phyloP scores from a whole-genome alignment of 2,797 vertebrate genomes.

The Phataginus tetradactyla region DNA sequence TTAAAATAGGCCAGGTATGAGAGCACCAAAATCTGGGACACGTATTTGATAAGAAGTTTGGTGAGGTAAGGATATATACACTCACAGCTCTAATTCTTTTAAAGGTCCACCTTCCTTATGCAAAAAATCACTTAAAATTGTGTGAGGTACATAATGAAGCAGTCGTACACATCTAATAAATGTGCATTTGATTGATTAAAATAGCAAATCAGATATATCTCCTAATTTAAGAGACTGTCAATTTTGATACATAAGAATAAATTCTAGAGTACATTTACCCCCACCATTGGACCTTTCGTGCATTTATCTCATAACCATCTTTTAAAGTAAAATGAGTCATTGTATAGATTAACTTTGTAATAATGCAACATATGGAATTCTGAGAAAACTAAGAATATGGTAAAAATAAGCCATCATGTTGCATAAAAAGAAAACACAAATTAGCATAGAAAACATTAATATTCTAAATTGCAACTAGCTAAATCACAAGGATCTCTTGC shows the following conservation, averaged over 20 bases:
- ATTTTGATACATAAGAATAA: not conserved
- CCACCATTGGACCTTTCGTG: not conserved
- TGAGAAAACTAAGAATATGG: not conserved
- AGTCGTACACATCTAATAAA: not conserved
- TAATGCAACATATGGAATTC: not conserved
- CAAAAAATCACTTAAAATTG: slow-evolving; percentile 12
- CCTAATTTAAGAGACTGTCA: not conserved
- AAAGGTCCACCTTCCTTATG: not conserved
- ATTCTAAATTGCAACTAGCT: not conserved
- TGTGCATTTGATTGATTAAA: slow-evolving; percentile 33
- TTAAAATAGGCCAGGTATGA: slow-evolving; percentile 49
- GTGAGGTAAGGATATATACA: not conserved
- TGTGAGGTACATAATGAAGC: not conserved
- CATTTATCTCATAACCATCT: not conserved
- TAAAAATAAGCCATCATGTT: not conserved
- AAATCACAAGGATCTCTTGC: not conserved
- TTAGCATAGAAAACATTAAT: not conserved
- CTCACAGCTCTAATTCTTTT: not conserved
- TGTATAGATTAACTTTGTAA: not conserved
- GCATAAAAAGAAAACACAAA: not conserved
- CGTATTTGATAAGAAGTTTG: slow-evolving; percentile 29
- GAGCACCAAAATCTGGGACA: slow-evolving; percentile 33
- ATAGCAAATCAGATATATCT: not conserved
- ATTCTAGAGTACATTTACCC: not conserved
- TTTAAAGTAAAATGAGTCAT: not conserved